Evolutionary conservation across 2,888 invertebrate species (phyloP).

Genomic region (Megastigmus dorsalis): DNA sequence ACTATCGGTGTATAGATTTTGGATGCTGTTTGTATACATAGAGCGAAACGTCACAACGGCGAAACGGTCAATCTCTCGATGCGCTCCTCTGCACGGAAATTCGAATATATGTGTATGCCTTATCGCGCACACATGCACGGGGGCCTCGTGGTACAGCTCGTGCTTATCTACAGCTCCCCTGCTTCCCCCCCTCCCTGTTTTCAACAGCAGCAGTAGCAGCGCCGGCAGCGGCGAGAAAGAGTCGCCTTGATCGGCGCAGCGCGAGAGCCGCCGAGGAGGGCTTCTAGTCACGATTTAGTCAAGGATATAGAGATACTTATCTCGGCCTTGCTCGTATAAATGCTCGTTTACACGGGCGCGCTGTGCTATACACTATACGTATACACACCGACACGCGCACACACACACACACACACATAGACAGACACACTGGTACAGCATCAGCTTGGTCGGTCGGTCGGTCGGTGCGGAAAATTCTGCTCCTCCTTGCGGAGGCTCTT

Average conservation of each 20-base stretch:
- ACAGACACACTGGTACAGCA: too few relatives aligned
- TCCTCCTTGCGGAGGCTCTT: not conserved
- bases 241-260: constrained; percentile 54
- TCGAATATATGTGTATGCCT: not conserved
- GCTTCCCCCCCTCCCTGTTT: not conserved
- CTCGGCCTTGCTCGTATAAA: constrained; percentile 71
- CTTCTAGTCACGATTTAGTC: constrained; percentile 74
- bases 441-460: too few relatives aligned
- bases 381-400: not conserved
- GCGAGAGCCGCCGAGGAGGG: constrained; percentile 60
- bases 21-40: too few relatives aligned
- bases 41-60: too few relatives aligned
- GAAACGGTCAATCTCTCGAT: constrained; percentile 7
- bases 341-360: constrained; percentile 67
- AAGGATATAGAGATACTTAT: constrained; percentile 73
- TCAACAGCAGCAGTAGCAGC: not conserved
- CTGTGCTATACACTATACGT: too few relatives aligned
- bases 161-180: not conserved
- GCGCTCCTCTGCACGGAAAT: not conserved
- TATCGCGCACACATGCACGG: too few relatives aligned
- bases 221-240: not conserved
- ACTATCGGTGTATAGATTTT: too few relatives aligned
- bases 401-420: too few relatives aligned
- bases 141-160: too few relatives aligned
- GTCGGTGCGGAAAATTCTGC: constrained; percentile 56